phyloP scores from a whole-genome alignment of 1,140 invertebrate species.

The Uloborus diversus region DNA sequence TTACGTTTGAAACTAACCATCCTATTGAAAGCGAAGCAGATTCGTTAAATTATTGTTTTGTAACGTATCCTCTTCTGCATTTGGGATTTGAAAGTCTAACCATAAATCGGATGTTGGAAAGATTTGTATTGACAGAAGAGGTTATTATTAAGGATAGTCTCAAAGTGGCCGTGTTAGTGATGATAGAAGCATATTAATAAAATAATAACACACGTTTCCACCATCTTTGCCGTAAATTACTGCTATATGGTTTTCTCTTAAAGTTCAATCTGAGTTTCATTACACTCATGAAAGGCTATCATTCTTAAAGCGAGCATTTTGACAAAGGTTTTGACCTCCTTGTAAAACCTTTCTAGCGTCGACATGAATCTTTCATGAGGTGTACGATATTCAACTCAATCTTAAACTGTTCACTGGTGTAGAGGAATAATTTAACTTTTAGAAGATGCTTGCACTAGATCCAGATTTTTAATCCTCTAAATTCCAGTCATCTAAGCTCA shows the following conservation, averaged over 20 bases:
- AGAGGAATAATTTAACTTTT: too few relatives aligned
- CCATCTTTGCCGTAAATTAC: neutral
- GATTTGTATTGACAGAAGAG: conserved; percentile 27
- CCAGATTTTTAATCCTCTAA: too few relatives aligned
- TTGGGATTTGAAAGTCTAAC: neutral
- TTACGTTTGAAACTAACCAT: conserved; percentile 16
- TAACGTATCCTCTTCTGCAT: neutral
- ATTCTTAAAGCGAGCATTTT: neutral
- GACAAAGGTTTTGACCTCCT: neutral
- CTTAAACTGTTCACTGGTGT: too few relatives aligned
- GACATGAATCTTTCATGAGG: neutral
- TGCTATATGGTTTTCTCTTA: neutral
- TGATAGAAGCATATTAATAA: conserved; percentile 30
- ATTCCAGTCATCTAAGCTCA: too few relatives aligned
- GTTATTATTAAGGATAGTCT: neutral
- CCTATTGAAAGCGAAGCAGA: neutral
- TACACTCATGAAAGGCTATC: too few relatives aligned
- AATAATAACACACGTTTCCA: conserved; percentile 7
- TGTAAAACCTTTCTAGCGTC: too few relatives aligned
- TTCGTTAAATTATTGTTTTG: neutral
- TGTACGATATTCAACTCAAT: too few relatives aligned
- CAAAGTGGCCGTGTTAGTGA: neutral
- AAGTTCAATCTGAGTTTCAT: neutral
- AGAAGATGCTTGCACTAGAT: too few relatives aligned
- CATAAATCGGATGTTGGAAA: neutral